Base-by-base conservation (phyloP, 2,113 vertebrate species). In the Trinectes maculatus region DNA sequence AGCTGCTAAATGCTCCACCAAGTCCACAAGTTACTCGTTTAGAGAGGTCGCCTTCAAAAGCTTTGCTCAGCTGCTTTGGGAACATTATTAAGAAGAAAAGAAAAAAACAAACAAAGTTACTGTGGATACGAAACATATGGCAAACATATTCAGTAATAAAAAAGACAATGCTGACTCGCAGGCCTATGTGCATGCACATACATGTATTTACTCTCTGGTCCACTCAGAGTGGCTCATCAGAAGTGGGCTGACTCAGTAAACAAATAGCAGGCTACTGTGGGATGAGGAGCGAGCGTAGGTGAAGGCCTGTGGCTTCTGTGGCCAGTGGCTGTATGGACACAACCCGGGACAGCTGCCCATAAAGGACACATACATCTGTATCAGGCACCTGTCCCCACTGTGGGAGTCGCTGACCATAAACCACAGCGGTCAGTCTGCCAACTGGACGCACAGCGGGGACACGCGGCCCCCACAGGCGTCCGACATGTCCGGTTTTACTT, bases 281-380 rank as follows among this genome's bases (percentile, higher is more conserved):
- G 62, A 79, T 36, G 46, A 39, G 73, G 63, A 59, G 85, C 7
- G 29, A 69, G 79, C 64, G 70, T 36, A 77, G 76, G 74, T 65
- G 64, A 80, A 80, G 67, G 68, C 51, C 77, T 83, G 87, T 77
- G 87, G 88, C 85, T 87, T 85, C 79, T 82, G 86, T 62, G 89
- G 86, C 81, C 37, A 34, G 25, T 73, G 13, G 63, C 73, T 56
- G 31, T 79, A 86, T 79, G 83, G 77, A 86, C 82, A 79, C 79
- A 78, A 77, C 73, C 70, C 53, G 19, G 62, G 77, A 86, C 82
- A 82, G 86, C 83, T 81, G 87, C 76, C 85, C 80, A 66, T 77
- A 69, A 74, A 68, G 79, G 60, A 80, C 66, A 72, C 52, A 63
- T 58, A 67, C 74, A 82, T 81, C 77, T 82, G 85, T 66, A 86